Evolutionary conservation across 1,140 invertebrate species (phyloP), one percentile per base, ranked within the genome.

Genomic region (Idris sp.): DNA sequence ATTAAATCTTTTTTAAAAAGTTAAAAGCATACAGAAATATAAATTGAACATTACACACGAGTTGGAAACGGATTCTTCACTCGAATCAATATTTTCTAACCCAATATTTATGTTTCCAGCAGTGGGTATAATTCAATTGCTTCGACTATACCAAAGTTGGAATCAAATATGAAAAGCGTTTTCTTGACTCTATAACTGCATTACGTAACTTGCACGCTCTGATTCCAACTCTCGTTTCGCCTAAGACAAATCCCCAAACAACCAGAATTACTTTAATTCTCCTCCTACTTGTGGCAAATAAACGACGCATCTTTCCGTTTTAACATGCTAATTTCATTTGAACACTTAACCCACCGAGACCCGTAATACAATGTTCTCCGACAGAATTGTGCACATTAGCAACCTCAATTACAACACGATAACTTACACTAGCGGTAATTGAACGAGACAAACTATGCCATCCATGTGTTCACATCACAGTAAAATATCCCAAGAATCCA

Each of bases 111-210:
- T 26, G 33, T 28, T 46, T 48, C 10, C 16, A 44, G 19, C 22
- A n/a, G 14, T 22, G 26, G 30, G 9, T 9, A 11, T 36, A 40
- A 61, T 18, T 61, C 41, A 30, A 48, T 61, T 61, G 9, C 43
- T 0, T 13, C 18, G 18, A 44, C 41, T 38, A 14, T 22, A 48
- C 30, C 28, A 38, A 61, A 64, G 13, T 64, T 51, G 7, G 30
- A 51, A 64, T 64, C 46, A 43, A 51, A 64, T 48, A 49, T 51
- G 59, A 51, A 43, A 16, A 64, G 59, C 40, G 31, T 64, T 51
- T 51, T 41, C 35, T 48, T 33, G 36, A 64, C 59, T 64, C 11
- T 25, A 19, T 51, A 51, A 64, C 59, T 64, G 46, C 10, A 15
- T 64, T 64, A 51, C 59, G 59, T 64, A 64, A 53, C 8, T 51